Conservation (phyloP, 2,797 vertebrate species). For the Nasua narica region DNA sequence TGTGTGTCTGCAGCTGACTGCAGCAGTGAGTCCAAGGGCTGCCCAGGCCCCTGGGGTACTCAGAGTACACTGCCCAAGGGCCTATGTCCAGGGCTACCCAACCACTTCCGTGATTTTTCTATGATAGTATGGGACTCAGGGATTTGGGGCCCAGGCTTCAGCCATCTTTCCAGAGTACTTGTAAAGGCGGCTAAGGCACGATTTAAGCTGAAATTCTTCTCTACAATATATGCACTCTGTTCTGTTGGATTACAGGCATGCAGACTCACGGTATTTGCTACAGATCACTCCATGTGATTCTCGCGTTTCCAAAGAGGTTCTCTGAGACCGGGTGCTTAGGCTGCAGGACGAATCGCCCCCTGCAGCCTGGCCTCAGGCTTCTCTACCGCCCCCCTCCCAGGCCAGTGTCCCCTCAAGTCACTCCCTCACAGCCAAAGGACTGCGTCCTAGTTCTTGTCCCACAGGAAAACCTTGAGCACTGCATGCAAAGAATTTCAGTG, state of each 20-base stretch:
- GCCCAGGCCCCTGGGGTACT: neutral
- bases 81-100: neutral
- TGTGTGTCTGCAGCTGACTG: neutral
- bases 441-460: neutral
- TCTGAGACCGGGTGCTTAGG: neutral
- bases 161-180: neutral
- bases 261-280: neutral
- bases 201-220: conserved; percentile 13
- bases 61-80: neutral
- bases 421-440: neutral
- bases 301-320: neutral
- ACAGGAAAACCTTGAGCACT: neutral
- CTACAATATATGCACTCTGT: neutral
- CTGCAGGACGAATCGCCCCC: neutral
- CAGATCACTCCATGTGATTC: neutral
- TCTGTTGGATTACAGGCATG: neutral
- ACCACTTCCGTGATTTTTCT: neutral
- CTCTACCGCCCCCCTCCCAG: neutral
- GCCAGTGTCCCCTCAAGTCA: neutral
- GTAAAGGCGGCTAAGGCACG: neutral
- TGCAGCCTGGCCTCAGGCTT: neutral
- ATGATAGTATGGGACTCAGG: neutral
- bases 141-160: neutral
- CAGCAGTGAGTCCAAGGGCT: neutral
- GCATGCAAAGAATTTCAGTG: neutral